Evolutionary conservation across 2,113 vertebrate species (phyloP).

Genomic region (Pomatorhinus ruficollis): DNA sequence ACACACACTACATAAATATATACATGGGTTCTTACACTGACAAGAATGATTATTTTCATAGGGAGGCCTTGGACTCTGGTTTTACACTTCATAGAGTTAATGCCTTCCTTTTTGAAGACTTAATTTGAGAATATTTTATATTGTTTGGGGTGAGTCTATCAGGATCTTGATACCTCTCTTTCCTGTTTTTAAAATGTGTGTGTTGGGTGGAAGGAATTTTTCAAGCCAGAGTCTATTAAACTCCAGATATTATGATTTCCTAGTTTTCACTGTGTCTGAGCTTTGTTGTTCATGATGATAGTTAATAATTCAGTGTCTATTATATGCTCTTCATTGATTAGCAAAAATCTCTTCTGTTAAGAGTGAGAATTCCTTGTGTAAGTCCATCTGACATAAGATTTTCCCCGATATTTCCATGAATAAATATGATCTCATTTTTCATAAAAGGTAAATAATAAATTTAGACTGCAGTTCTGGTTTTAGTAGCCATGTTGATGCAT

Average conservation of each 20-base stretch:
- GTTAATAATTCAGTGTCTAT: not conserved
- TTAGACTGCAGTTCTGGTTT: not conserved
- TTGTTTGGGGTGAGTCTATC: not conserved
- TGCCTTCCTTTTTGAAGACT: not conserved
- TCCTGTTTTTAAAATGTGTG: not conserved
- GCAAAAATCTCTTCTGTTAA: not conserved
- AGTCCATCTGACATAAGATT: not conserved
- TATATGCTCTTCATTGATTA: not conserved
- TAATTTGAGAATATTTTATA: not conserved
- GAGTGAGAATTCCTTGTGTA: not conserved
- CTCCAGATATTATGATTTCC: not conserved
- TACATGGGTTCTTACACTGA: not conserved
- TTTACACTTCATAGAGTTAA: not conserved
- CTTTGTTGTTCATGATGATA: not conserved
- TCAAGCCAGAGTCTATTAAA: not conserved
- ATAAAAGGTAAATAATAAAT: not conserved
- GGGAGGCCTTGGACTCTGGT: fast-evolving
- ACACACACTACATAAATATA: not conserved
- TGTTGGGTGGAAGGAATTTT: not conserved
- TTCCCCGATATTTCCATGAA: not conserved
- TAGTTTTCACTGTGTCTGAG: not conserved
- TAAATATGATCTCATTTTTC: not conserved
- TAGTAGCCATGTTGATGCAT: not conserved
- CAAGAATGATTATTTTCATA: not conserved
- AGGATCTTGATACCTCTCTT: not conserved